Evolutionary conservation across 2,797 vertebrate genomes (phyloP).

Genomic region (Malurus splendens): DNA sequence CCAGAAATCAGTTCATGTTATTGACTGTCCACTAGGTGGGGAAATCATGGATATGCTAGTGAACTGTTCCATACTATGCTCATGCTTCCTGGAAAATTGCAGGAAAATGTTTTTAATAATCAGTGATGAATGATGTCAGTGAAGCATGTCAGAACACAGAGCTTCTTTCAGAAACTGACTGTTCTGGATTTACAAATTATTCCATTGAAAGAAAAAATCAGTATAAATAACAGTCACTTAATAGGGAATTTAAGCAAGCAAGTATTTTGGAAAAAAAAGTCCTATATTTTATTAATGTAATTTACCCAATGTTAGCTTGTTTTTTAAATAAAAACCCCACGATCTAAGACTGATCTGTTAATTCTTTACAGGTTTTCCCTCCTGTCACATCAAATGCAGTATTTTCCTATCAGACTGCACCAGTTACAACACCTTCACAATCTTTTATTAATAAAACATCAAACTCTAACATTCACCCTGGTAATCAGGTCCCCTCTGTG

Average conservation of each 20-base stretch:
- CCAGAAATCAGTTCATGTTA: background rate
- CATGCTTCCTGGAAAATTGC: background rate
- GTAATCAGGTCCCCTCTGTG: conserved; percentile 55
- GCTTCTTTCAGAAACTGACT: background rate
- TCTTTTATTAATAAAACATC: conserved; percentile 75
- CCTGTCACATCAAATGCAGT: conserved; percentile 70
- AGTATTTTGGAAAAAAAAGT: background rate
- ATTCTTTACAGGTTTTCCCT: conserved; percentile 77
- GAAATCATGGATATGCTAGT: background rate
- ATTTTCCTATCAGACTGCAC: conserved; percentile 72
- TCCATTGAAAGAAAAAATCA: background rate
- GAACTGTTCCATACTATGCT: background rate
- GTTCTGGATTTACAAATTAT: background rate
- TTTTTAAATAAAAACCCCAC: background rate
- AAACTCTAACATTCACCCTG: conserved; percentile 69
- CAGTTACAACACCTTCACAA: conserved; percentile 71
- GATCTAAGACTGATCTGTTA: conserved; percentile 17
- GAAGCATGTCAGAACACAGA: background rate
- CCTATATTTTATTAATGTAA: background rate
- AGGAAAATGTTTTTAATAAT: background rate
- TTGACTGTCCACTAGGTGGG: conserved; percentile 26
- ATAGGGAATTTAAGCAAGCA: background rate
- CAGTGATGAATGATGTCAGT: background rate
- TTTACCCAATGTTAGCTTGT: background rate
- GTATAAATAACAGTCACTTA: background rate